phyloP scores from a whole-genome alignment of 2,797 vertebrate genomes.

The Ambastaia sidthimunki region DNA sequence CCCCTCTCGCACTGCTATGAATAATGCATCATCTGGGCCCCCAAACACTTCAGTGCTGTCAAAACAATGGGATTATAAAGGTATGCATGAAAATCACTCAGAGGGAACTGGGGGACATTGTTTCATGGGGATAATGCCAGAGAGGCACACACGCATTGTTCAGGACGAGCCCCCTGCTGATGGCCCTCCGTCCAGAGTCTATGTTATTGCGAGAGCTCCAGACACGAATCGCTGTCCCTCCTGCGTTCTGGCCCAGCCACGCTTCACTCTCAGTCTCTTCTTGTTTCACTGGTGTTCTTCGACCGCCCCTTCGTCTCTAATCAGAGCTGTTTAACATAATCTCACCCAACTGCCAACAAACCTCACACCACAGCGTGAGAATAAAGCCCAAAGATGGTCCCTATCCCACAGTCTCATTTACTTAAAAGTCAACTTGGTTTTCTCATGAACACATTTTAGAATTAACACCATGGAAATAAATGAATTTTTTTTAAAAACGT shows the following conservation, averaged over 20 bases:
- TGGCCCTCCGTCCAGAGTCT: slow-evolving; percentile 20
- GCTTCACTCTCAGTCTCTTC: slow-evolving; percentile 66
- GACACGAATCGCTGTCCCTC: slow-evolving; percentile 21
- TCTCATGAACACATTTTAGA: slow-evolving; percentile 11
- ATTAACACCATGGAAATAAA: background rate
- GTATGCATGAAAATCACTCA: slow-evolving; percentile 62
- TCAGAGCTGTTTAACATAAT: slow-evolving; percentile 45
- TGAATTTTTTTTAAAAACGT: background rate
- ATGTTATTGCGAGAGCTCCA: slow-evolving; percentile 1
- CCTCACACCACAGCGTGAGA: slow-evolving; percentile 18
- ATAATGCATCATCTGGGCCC: slow-evolving; percentile 48
- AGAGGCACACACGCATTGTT: slow-evolving; percentile 65
- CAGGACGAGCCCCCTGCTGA: slow-evolving; percentile 63
- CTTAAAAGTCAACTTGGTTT: background rate
- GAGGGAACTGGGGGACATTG: slow-evolving; percentile 63
- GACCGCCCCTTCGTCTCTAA: slow-evolving; percentile 11
- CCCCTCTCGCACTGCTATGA: slow-evolving; percentile 49
- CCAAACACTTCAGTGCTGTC: slow-evolving; percentile 59
- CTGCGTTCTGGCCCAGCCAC: slow-evolving; percentile 53
- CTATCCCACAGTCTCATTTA: background rate
- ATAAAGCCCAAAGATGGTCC: slow-evolving; percentile 4
- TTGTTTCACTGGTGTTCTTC: slow-evolving; percentile 41
- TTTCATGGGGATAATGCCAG: slow-evolving; percentile 68
- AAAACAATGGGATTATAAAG: slow-evolving; percentile 74
- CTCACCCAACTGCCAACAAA: slow-evolving; percentile 38